phyloP scores from a whole-genome alignment of 64 coral and sea anemone species.

The Porites lutea region DNA sequence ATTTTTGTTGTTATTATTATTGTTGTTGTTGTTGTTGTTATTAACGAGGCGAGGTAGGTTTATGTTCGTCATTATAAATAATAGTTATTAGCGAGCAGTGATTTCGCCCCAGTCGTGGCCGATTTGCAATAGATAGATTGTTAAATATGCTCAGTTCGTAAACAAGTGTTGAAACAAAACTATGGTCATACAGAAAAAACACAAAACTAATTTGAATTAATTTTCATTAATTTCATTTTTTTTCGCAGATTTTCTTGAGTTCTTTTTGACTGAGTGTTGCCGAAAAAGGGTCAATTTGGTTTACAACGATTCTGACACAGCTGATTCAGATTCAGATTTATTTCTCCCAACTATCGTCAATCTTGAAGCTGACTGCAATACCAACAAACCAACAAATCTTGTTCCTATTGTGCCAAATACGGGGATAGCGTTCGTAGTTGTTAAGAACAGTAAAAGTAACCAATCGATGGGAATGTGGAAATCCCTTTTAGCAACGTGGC shows the following conservation, averaged over 20 bases:
- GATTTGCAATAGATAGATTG: no score
- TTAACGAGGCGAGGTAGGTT: no score
- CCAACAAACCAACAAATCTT: slow-evolving; percentile 32
- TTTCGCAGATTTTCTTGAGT: slow-evolving; percentile 2
- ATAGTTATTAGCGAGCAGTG: no score
- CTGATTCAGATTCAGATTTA: slow-evolving; percentile 24
- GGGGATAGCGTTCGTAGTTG: slow-evolving; percentile 65
- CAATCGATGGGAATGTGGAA: slow-evolving; percentile 30
- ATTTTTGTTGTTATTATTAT: no score
- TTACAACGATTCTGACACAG: not conserved
- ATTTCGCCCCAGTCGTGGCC: no score
- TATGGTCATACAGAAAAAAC: not conserved
- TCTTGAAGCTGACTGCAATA: slow-evolving; percentile 40
- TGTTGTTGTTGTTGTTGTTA: no score
- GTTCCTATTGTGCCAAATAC: slow-evolving; percentile 64
- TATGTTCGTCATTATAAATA: no score
- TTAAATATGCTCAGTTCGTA: no score
- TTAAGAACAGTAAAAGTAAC: slow-evolving; percentile 16
- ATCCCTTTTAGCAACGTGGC: slow-evolving; percentile 62
- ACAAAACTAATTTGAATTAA: not conserved
- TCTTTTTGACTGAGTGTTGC: slow-evolving; percentile 21
- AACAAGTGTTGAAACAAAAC: not conserved
- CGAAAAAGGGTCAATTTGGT: not conserved
- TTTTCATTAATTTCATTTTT: not conserved
- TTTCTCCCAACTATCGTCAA: slow-evolving; percentile 55